Percentiles rank a stretch among this genome's conserved stretches.
These are phyloP conservation scores for Nineta flava DNA, from an alignment of 2,888 invertebrate species.

Conservation along the genomic window DNA sequence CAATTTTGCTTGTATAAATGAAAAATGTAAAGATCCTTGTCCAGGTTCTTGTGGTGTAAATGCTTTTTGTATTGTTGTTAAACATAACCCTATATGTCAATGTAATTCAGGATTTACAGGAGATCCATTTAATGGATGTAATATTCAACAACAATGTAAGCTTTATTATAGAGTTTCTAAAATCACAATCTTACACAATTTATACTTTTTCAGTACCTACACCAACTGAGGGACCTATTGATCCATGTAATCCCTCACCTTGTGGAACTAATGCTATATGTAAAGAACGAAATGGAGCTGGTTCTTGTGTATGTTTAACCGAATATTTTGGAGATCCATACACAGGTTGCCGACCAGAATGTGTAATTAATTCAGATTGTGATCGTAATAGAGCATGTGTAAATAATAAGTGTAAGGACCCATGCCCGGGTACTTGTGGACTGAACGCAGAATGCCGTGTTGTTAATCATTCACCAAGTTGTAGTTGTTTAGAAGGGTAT, in stretches of 20 bases:
- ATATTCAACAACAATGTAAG: slow-evolving; percentile 38
- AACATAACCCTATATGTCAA: slow-evolving; percentile 63
- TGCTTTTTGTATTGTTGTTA: slow-evolving; percentile 57
- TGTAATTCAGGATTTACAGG: slow-evolving; percentile 55
- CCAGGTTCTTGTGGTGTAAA: slow-evolving; percentile 59
- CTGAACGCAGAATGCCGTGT: slow-evolving; percentile 40
- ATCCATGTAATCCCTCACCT: slow-evolving; percentile 46
- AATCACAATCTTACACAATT: background rate
- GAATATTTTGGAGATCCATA: slow-evolving; percentile 50
- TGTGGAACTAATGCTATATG: slow-evolving; percentile 53
- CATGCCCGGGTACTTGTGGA: slow-evolving; percentile 42
- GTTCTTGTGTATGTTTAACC: slow-evolving; percentile 44
- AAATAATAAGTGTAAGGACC: slow-evolving; percentile 46
- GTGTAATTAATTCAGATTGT: slow-evolving; percentile 49
- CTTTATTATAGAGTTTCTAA: slow-evolving; percentile 15
- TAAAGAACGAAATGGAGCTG: slow-evolving; percentile 43
- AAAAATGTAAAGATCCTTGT: slow-evolving; percentile 65
- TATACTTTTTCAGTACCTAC: slow-evolving; percentile 23
- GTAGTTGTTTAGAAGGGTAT: slow-evolving; percentile 40
- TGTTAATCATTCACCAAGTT: slow-evolving; percentile 49
- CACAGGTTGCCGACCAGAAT: slow-evolving; percentile 50
- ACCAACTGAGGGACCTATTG: slow-evolving; percentile 28
- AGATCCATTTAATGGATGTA: slow-evolving; percentile 45
- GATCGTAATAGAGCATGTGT: slow-evolving; percentile 43
- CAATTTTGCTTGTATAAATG: slow-evolving; percentile 60